These are phyloP conservation scores for Pardalotus punctatus DNA, from an alignment of 2,113 vertebrate genomes.

Conservation along the genomic window DNA sequence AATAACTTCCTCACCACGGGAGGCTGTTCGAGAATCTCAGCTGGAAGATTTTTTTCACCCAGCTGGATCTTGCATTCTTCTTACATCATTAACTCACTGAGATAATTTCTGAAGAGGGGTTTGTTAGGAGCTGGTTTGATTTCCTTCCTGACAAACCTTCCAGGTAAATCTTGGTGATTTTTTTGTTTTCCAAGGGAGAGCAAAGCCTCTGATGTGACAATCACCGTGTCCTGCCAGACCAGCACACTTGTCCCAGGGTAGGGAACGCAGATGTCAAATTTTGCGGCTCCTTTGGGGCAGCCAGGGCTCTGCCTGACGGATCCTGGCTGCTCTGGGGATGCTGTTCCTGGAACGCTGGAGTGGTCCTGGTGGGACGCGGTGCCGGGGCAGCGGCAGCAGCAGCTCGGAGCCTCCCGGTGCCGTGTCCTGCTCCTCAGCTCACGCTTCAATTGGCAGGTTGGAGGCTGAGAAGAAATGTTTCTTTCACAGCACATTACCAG, in stretches of 20 bases:
- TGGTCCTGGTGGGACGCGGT: fast-evolving
- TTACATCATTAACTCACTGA: slow-evolving; percentile 9
- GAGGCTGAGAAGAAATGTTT: neutral
- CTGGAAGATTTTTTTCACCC: slow-evolving; percentile 9
- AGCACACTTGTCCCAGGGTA: fast-evolving
- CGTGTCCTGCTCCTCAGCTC: neutral
- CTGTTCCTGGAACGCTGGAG: fast-evolving
- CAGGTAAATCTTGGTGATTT: neutral
- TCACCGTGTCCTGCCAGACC: neutral
- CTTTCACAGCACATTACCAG: neutral
- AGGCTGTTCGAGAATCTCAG: neutral
- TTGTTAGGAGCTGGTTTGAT: neutral
- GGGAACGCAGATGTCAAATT: fast-evolving
- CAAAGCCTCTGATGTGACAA: neutral
- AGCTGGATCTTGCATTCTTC: slow-evolving; percentile 30
- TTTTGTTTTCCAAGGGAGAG: neutral
- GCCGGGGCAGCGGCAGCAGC: neutral
- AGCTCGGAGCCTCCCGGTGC: neutral
- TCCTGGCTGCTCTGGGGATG: neutral
- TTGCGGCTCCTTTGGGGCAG: fast-evolving
- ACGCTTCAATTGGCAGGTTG: neutral
- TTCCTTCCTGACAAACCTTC: slow-evolving; percentile 13
- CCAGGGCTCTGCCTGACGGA: fast-evolving
- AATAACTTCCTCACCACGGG: slow-evolving; percentile 6
- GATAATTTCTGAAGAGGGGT: neutral